Evolutionary conservation across 2,113 vertebrate species (phyloP).

Genomic region (Zosterops lateralis): DNA sequence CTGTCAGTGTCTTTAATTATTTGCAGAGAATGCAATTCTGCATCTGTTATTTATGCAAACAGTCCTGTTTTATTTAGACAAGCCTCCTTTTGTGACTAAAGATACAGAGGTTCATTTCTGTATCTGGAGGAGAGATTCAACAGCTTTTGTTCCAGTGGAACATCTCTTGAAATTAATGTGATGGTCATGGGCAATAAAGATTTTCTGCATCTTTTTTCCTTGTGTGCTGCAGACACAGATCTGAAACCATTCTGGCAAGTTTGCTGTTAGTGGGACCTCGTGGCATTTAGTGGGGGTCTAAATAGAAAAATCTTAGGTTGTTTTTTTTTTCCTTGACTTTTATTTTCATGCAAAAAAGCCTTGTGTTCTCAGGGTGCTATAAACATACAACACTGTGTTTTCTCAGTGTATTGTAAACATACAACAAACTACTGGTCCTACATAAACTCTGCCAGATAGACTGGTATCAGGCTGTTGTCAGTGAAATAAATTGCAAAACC

Average conservation of each 20-base stretch:
- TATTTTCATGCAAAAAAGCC: background rate
- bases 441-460: background rate
- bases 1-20: background rate
- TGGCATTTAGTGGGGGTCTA: background rate
- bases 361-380: background rate
- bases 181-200: background rate
- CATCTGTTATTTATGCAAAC: background rate
- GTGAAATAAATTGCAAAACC: background rate
- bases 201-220: background rate
- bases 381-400: background rate
- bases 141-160: background rate
- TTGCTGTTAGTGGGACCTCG: accelerated
- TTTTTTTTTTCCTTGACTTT: background rate
- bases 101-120: background rate
- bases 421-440: background rate
- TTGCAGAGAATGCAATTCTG: background rate
- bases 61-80: background rate
- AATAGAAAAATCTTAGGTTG: accelerated
- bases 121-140: background rate
- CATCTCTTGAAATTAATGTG: background rate
- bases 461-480: background rate
- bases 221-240: background rate
- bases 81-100: background rate
- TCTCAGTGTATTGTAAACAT: background rate
- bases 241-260: background rate